phyloP scores from a whole-genome alignment of 2,888 invertebrate species.

The Achlya flavicornis region DNA sequence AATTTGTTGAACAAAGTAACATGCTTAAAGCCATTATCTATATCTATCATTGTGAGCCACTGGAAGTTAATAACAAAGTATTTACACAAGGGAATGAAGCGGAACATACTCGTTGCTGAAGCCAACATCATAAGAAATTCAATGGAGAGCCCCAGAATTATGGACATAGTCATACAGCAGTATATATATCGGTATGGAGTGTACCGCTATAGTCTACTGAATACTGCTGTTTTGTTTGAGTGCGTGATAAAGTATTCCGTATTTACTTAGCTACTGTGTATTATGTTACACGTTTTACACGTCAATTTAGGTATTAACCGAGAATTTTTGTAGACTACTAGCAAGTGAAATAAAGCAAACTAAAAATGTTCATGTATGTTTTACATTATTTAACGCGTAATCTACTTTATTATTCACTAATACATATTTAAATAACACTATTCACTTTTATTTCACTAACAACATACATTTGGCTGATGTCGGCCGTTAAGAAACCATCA shows the following conservation, averaged over 20 bases:
- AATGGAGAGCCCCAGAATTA: slow-evolving; percentile 33
- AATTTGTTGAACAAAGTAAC: too few relatives aligned
- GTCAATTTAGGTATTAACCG: not conserved
- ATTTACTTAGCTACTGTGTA: slow-evolving; percentile 1
- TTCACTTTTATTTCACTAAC: not conserved
- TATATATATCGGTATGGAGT: slow-evolving; percentile 6
- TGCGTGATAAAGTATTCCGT: slow-evolving; percentile 1
- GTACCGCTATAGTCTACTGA: not conserved
- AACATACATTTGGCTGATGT: not conserved
- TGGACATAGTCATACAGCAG: slow-evolving; percentile 18
- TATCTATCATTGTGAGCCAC: not conserved
- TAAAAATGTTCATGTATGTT: too few relatives aligned
- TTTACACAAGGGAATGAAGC: slow-evolving; percentile 16
- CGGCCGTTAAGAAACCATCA: not conserved
- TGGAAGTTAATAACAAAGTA: not conserved
- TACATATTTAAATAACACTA: too few relatives aligned
- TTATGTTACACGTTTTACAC: slow-evolving; percentile 4
- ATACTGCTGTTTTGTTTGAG: slow-evolving; percentile 3
- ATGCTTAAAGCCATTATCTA: too few relatives aligned
- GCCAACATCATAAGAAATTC: slow-evolving; percentile 54
- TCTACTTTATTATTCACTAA: too few relatives aligned
- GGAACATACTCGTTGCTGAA: slow-evolving; percentile 29
- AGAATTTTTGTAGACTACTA: not conserved
- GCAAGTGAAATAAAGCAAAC: not conserved
- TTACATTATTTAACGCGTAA: too few relatives aligned